Evolutionary conservation across 2,113 vertebrate genomes (phyloP).

Genomic region (Dromaius novaehollandiae): DNA sequence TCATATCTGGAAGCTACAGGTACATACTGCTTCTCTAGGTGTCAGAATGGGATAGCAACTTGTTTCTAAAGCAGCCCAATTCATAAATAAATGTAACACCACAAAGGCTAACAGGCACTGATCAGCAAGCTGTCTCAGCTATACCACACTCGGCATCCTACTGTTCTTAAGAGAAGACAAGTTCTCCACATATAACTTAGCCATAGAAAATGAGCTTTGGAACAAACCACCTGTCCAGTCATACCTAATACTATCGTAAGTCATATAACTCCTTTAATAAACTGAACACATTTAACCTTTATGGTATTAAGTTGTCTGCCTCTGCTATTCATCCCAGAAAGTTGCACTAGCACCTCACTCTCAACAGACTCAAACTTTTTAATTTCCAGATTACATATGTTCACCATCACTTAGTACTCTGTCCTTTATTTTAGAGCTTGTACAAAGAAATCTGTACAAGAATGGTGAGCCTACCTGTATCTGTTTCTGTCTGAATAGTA

Average conservation of each 20-base stretch:
- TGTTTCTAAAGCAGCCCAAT: neutral
- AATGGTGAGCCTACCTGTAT: neutral
- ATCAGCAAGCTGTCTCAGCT: neutral
- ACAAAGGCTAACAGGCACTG: neutral
- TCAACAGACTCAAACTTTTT: neutral
- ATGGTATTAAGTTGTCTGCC: neutral
- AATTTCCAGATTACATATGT: neutral
- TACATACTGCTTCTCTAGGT: neutral
- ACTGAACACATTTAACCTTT: neutral
- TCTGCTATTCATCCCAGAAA: neutral
- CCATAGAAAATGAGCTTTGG: neutral
- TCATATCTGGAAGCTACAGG: neutral
- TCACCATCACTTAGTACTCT: neutral
- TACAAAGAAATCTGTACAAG: neutral
- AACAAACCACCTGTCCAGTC: neutral
- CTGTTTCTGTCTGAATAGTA: neutral
- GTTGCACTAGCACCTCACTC: neutral
- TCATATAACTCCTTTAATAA: neutral
- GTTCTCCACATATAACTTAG: neutral
- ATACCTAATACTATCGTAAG: fast-evolving
- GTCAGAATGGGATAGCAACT: fast-evolving
- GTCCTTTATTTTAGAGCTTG: neutral
- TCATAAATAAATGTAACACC: neutral
- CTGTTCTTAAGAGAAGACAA: neutral
- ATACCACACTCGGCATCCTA: neutral